Evolutionary conservation across 2,888 invertebrate species (phyloP).

Genomic region (Neria commutata): DNA sequence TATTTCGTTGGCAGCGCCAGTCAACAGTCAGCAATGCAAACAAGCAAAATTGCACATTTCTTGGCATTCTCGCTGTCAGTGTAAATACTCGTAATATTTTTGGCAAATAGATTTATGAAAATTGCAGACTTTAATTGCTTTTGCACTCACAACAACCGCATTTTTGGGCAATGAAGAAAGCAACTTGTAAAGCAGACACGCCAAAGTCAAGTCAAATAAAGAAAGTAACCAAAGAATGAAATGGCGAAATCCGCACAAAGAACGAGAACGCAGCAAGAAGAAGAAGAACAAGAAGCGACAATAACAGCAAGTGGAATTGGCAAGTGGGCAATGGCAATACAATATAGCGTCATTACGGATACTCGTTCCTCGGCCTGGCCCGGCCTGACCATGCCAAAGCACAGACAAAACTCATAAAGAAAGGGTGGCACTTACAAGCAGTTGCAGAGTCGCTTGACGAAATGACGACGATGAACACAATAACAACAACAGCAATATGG

Average conservation of each 20-base stretch:
- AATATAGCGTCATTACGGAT: too few species aligned
- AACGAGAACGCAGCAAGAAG: too few species aligned
- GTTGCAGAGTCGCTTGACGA: too few species aligned
- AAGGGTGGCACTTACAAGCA: constrained; percentile 1
- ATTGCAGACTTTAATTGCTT: constrained; percentile 19
- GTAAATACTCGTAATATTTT: constrained; percentile 9
- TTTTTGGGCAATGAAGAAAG: not conserved
- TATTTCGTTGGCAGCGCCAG: too few species aligned
- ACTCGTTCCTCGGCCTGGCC: too few species aligned
- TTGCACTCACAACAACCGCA: not conserved
- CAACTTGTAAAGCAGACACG: not conserved
- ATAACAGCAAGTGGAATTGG: not conserved
- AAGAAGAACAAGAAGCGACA: too few species aligned
- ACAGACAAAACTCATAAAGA: not conserved
- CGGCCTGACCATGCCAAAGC: not conserved
- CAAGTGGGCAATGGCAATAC: not conserved
- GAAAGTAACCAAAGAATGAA: not conserved
- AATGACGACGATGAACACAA: not conserved
- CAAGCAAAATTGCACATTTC: constrained; percentile 4
- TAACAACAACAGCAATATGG: not conserved
- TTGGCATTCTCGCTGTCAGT: not conserved
- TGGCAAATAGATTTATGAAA: constrained; percentile 28
- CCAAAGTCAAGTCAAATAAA: not conserved
- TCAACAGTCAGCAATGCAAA: too few species aligned
- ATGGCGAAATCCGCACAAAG: not conserved